Base-by-base conservation (phyloP, 2,888 invertebrate species). In the Parnassius mnemosyne region DNA sequence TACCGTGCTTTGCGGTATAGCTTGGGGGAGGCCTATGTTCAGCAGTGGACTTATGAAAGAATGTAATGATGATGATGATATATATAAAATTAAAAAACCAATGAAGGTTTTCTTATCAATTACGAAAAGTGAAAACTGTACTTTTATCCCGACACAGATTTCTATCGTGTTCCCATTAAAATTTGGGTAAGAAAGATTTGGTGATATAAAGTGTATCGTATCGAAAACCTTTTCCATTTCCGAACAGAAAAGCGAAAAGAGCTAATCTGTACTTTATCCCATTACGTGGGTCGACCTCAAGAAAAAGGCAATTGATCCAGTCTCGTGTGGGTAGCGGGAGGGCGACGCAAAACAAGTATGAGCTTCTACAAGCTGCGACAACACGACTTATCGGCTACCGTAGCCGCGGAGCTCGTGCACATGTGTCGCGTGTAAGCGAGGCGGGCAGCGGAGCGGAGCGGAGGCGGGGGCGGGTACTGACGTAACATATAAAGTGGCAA, bases 401-500 rank as follows among this genome's bases (percentile, higher is more conserved):
- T 70, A 60, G 59, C 13, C 68, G 69, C 66, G 57, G 50, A 47
- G 65, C 63, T 65, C 71, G 69, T 62, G 70, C 74, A 73, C 74
- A 74, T 72, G 71, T 74, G 72, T 63, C 65, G 68, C 57, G 53
- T 57, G 52, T 43, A 53, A 13, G 49, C 49, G 61, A 10, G 9
- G 25, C 59, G 10, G 41, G 42, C 42, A 52, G 53, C 13, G 47
- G 11, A 9, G 51, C 41, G 51, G 42, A 34, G 56, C 49, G 61
- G 55, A 53, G 65, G 68, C 60, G 65, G 65, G 68, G 60, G 68
- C 63, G 74, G 53, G 65, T 52, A 51, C 69, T 73, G 85, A 86
- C 84, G 89, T 84, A 85, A 87, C 89, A 80, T 88, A 89, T 89
- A 89, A 89, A 90, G 89, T 89, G 90, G 89, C 86, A 90, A 89